These are phyloP conservation scores for Gymnocypris eckloni DNA, from an alignment of 2,797 vertebrate genomes.

Conservation along the genomic window DNA sequence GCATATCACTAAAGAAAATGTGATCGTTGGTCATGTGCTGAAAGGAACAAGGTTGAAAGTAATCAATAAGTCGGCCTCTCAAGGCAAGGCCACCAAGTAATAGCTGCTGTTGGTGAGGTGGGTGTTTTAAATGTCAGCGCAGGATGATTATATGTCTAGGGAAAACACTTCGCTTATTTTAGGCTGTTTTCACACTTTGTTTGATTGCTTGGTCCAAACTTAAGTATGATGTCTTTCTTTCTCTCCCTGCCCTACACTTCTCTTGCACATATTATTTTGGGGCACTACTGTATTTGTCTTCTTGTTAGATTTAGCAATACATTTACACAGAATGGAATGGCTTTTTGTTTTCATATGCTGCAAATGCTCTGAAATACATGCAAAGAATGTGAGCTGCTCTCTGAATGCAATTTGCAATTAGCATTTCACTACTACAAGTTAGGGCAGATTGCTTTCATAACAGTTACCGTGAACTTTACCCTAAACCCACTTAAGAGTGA, in stretches of 20 bases:
- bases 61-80: slow-evolving; percentile 80
- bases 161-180: slow-evolving; percentile 81
- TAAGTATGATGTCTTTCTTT: not conserved
- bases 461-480: not conserved
- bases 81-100: slow-evolving; percentile 85
- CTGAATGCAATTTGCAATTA: not conserved
- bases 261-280: slow-evolving; percentile 13
- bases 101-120: slow-evolving; percentile 83
- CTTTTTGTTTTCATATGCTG: not conserved
- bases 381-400: slow-evolving; percentile 1
- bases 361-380: not conserved
- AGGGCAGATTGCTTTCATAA: not conserved
- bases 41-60: slow-evolving; percentile 64
- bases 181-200: slow-evolving; percentile 67
- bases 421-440: not conserved
- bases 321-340: not conserved
- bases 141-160: slow-evolving; percentile 84
- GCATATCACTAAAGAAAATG: slow-evolving; percentile 68
- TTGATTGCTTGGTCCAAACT: slow-evolving; percentile 20
- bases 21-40: slow-evolving; percentile 69
- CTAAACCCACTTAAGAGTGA: not conserved
- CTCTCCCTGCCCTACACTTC: not conserved
- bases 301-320: not conserved
- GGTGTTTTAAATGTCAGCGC: slow-evolving; percentile 88
- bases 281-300: not conserved